phyloP scores from a whole-genome alignment of 2,888 invertebrate genomes.

The Neoitamus cyanurus region DNA sequence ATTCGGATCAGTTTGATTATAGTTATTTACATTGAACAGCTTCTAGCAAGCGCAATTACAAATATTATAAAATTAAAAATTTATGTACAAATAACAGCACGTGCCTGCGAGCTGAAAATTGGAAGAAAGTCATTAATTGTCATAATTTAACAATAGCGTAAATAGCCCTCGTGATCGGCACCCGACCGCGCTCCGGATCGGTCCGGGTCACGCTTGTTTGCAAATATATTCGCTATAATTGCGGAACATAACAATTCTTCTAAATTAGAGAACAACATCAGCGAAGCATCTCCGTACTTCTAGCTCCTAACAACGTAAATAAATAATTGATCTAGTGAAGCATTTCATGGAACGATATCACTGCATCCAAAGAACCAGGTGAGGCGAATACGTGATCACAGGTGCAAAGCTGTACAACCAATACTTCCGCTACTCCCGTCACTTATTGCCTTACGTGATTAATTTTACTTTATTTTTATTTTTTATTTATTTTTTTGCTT shows the following conservation, averaged over 20 bases:
- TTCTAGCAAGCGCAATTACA: constrained; percentile 40
- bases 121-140: constrained; percentile 40
- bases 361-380: constrained; percentile 9
- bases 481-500: neutral
- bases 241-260: constrained; percentile 17
- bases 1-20: constrained; percentile 47
- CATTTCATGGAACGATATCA: constrained; percentile 1
- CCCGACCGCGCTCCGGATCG: neutral
- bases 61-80: constrained; percentile 43
- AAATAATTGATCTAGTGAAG: constrained; percentile 42
- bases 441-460: neutral
- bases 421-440: neutral
- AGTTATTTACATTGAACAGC: constrained; percentile 42
- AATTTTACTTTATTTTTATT: neutral
- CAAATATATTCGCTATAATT: neutral
- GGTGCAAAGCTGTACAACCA: constrained; percentile 7
- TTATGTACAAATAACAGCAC: constrained; percentile 40
- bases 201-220: neutral
- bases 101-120: neutral
- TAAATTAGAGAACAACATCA: constrained; percentile 31
- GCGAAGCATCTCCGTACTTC: constrained; percentile 33
- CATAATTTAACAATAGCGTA: constrained; percentile 22
- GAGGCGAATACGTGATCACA: constrained; percentile 24
- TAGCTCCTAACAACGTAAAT: constrained; percentile 15
- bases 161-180: neutral